phyloP scores from a whole-genome alignment of 1,140 invertebrate species.

The Triops cancriformis region DNA sequence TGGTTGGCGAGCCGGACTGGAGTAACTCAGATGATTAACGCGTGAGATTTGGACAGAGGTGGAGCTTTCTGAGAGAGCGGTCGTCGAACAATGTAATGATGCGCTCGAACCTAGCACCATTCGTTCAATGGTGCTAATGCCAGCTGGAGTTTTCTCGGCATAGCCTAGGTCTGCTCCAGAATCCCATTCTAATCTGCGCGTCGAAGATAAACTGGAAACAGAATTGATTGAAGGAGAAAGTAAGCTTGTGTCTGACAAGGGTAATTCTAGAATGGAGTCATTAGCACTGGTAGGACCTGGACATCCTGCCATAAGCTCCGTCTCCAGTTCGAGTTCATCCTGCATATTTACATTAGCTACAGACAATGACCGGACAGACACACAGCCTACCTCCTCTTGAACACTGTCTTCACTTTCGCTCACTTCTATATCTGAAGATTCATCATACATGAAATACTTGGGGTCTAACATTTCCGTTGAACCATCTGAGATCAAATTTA shows the following conservation, averaged over 20 bases:
- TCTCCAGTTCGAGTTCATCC: background rate
- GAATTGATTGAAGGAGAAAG: background rate
- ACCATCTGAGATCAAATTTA: too few relatives aligned
- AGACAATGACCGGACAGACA: background rate
- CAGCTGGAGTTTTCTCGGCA: conserved; percentile 37
- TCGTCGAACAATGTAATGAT: background rate
- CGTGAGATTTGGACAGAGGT: background rate
- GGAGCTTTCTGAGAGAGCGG: background rate
- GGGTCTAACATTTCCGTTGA: background rate
- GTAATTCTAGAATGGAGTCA: background rate
- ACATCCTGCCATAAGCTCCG: background rate
- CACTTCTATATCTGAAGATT: background rate
- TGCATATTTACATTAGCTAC: background rate
- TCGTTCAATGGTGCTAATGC: conserved; percentile 50
- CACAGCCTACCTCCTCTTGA: background rate
- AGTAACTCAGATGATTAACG: background rate
- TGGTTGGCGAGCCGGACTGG: background rate
- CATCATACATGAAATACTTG: background rate
- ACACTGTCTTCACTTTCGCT: background rate
- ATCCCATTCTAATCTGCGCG: conserved; percentile 62
- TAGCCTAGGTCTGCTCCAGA: conserved; percentile 67
- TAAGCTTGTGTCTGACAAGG: background rate
- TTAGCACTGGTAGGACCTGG: background rate
- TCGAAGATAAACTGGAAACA: conserved; percentile 37
- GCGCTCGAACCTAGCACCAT: conserved; percentile 39